Base-by-base conservation (phyloP, 2,888 invertebrate species). In the Meteorus cinctellus region DNA sequence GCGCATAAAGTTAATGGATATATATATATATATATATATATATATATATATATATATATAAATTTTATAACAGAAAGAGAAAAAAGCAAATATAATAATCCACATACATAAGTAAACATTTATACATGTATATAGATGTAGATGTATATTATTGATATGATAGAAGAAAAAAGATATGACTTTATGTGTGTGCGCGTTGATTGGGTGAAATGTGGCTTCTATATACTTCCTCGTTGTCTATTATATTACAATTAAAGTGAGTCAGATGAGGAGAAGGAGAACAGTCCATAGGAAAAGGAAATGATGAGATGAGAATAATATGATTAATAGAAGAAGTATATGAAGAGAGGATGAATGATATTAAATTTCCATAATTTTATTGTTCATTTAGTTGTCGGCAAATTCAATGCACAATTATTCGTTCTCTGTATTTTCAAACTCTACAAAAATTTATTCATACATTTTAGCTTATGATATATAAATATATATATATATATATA, bases 301-400 rank as follows among this genome's bases (percentile, higher is more conserved):
- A 55, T 14, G 34, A 59, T n/a, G 27, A 71, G 4, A 55, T 14
- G 34, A 59, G 31, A 24, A 70, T 14, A 12, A 14, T 41, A 41
- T 36, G n/a, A 41, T 16, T 45, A 24, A 24, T 14, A 2, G 66
- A n/a, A 29, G 16, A 29, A 14, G 29, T 48, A 19, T 16, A 51
- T 48, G 31, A 29, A 16, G 36, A 66, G 77, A 77, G 72, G 8
- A 55, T 19, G 55, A 55, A 55, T 6, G 19, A 80, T 81, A 79
- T 82, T 79, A 79, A 80, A 80, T 81, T 81, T 82, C 76, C 75
- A 76, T 78, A 80, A 82, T 78, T 81, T 79, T 80, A 79, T 81
- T 81, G 60, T 19, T 72, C 76, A 67, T 68, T 55, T 76, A 60
- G 59, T 72, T 73, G 75, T 73, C 75, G 76, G 73, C 72, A 76